Base-by-base conservation (phyloP, 2,888 invertebrate genomes). In the Pocota personata region DNA sequence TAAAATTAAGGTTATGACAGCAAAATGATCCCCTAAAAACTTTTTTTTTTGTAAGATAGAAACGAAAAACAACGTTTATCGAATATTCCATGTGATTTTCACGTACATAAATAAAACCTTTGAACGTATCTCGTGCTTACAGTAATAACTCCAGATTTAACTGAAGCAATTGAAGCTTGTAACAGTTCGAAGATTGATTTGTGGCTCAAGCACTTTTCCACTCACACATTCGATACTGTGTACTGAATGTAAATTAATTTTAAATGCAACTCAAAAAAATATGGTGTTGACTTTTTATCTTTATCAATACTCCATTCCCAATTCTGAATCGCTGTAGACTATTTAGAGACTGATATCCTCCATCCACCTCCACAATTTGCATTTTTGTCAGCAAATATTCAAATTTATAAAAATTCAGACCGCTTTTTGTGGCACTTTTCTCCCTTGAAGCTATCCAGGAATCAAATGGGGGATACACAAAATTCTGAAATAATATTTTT, bases 201-300 rank as follows among this genome's bases (percentile, higher is more conserved):
- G 30, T 5, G 32, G 27, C n/a, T 14, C 3, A 32, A 55, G 8
- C 16, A 55, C 32, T 19, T 55, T 55, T 19, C 19, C 32, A 14
- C 16, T 7, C 32, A 0, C 1, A 37, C n/a, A 24, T 21, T 5
- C 7, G 19, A 32, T 12, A 40, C 14, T 12, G 7, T 8, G 43
- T 27, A 10, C 2, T 10, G 62, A 19, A 43, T 7, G 16, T 62
- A 46, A 62, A 46, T 16, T 46, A 19, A 46, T 62, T 50, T 50
- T 35, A 35, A 35, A 66, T 50, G 64, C 35, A 48, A 1, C 48
- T 35, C 48, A 48, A 21, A 32, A 21, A 12, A 6, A 32, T 57
- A 57, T 43, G 24, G 58, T 24, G 58, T 21, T 37, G 27, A 60
- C 14, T 60, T 60, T 60, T 60, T 60, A 60, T 43, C 27, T 14